A percentile compares a stretch with the other conserved stretches of the same genome.
Conservation (phyloP, 2,797 vertebrate genomes). For the Manis javanica region DNA sequence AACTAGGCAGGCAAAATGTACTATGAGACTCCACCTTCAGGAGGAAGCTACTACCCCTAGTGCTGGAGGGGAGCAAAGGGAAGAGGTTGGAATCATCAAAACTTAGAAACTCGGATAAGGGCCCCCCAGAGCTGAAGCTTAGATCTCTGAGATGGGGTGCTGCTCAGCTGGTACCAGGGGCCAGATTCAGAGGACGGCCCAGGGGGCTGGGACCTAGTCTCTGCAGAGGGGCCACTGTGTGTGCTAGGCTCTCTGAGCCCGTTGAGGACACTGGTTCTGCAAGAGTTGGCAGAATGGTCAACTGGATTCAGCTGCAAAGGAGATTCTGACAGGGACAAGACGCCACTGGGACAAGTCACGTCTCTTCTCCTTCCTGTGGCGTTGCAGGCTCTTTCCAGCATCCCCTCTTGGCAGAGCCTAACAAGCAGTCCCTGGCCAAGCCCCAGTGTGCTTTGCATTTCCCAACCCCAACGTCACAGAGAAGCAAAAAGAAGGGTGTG, state of each 20-base stretch:
- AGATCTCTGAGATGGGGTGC: background rate
- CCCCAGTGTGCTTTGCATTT: background rate
- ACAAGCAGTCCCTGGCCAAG: background rate
- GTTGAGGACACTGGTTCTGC: background rate
- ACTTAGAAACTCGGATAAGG: background rate
- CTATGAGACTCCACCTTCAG: background rate
- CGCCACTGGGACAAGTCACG: too few species aligned
- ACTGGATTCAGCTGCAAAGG: background rate
- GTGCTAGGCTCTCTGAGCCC: background rate
- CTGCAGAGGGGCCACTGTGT: accelerated
- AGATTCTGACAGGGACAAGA: background rate
- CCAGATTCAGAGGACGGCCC: too few species aligned
- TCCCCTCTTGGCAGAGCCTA: background rate
- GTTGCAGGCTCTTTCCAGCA: background rate
- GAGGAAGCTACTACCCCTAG: background rate
- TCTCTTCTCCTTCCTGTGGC: background rate
- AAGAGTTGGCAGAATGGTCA: background rate
- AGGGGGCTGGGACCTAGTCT: background rate
- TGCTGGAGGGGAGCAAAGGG: background rate
- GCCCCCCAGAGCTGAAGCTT: background rate
- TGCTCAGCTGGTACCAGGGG: background rate
- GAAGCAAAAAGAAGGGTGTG: background rate
- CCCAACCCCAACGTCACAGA: background rate
- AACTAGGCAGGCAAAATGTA: background rate
- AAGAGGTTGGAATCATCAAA: background rate